Conservation (phyloP, 2,888 invertebrate genomes). For the Eristalis pertinax region DNA sequence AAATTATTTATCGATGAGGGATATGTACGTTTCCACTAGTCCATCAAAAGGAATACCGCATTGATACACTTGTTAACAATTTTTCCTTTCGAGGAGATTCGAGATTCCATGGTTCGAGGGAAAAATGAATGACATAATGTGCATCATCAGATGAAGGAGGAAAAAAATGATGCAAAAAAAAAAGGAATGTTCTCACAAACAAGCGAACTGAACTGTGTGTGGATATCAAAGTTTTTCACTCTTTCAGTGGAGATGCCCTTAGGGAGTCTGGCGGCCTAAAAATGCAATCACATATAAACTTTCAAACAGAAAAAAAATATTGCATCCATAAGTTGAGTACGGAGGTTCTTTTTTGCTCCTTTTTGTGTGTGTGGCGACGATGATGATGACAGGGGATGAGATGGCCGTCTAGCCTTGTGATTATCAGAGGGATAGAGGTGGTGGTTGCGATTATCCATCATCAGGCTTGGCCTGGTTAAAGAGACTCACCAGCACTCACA, state of each 20-base stretch:
- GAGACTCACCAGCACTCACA: conserved; percentile 36
- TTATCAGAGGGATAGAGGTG: background rate
- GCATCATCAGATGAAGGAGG: conserved; percentile 64
- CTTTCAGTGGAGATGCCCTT: conserved; percentile 55
- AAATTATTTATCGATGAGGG: conserved; percentile 74
- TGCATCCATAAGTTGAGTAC: conserved; percentile 45
- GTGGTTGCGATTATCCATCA: conserved; percentile 22
- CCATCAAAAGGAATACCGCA: conserved; percentile 69
- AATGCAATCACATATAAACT: conserved; percentile 55
- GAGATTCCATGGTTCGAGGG: conserved; percentile 19
- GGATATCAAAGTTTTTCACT: conserved; percentile 37
- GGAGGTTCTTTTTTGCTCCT: background rate
- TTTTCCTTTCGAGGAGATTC: conserved; percentile 24
- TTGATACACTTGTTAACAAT: conserved; percentile 68
- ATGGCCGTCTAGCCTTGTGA: conserved; percentile 63
- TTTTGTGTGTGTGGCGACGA: conserved; percentile 58
- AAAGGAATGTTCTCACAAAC: no score
- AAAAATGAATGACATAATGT: conserved; percentile 71
- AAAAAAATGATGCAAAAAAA: conserved; percentile 16
- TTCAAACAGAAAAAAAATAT: conserved; percentile 31
- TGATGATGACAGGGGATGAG: conserved; percentile 56
- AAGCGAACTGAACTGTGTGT: background rate
- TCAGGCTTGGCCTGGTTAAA: conserved; percentile 54
- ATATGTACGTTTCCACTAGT: conserved; percentile 48
- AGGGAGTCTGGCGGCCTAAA: conserved; percentile 71